Evolutionary conservation across 2,888 invertebrate genomes (phyloP).

Genomic region (Clanis bilineata): DNA sequence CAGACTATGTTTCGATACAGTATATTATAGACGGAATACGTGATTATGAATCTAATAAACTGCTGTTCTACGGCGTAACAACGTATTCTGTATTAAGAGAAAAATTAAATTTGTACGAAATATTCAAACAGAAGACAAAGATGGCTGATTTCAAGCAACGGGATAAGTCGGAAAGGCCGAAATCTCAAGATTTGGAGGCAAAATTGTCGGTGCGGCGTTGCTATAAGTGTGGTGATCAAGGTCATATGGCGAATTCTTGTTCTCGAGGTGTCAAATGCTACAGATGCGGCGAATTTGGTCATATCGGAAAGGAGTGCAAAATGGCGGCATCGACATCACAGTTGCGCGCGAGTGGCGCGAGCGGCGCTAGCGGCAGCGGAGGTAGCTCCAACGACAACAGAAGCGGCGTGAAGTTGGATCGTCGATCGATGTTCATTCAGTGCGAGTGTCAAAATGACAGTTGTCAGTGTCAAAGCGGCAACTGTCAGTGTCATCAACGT

Average conservation of each 20-base stretch:
- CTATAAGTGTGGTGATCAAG: slow-evolving; percentile 6
- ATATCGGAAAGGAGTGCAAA: neutral
- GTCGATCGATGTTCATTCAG: neutral
- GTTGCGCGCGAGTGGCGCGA: neutral
- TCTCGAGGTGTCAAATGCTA: neutral
- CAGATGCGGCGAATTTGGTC: neutral
- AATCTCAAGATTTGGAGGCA: too few species aligned
- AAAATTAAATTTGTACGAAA: slow-evolving; percentile 26
- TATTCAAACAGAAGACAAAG: too few species aligned
- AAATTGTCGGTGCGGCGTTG: neutral
- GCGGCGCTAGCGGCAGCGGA: neutral
- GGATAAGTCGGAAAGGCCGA: too few species aligned
- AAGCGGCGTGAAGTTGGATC: neutral
- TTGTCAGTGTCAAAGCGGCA: too few species aligned
- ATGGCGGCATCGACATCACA: neutral
- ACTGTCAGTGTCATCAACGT: too few species aligned
- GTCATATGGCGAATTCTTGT: neutral
- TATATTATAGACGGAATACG: slow-evolving; percentile 33
- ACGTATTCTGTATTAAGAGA: slow-evolving; percentile 24
- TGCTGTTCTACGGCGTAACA: slow-evolving; percentile 27
- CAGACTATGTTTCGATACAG: slow-evolving; percentile 31
- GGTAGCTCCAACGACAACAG: too few species aligned
- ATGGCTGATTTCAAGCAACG: too few species aligned
- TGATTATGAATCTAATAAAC: slow-evolving; percentile 28
- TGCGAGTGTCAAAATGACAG: too few species aligned